Evolutionary conservation across 64 coral and sea anemone species (phyloP).

Genomic region (Stichodactyla helianthus): DNA sequence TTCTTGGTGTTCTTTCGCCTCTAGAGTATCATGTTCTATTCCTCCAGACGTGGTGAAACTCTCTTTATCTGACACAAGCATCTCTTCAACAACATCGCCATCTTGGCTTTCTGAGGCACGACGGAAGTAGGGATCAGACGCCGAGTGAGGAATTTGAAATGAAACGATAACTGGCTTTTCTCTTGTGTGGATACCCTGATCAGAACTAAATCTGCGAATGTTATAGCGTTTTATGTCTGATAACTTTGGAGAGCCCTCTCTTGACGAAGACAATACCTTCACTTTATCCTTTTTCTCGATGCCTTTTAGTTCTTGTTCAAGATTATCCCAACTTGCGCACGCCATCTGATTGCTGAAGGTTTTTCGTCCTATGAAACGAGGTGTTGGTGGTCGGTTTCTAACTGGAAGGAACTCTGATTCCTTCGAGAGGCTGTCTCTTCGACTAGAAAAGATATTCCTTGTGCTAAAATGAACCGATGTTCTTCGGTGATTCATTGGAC

Average conservation of each 20-base stretch:
- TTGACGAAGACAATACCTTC: neutral
- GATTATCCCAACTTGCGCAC: neutral
- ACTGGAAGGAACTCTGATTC: conserved; percentile 23
- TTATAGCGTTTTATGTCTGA: neutral
- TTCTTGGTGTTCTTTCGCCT: neutral
- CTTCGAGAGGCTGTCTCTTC: conserved; percentile 35
- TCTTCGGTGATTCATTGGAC: neutral
- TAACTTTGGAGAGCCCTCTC: neutral
- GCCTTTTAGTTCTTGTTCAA: neutral
- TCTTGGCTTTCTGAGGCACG: neutral
- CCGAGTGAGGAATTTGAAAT: neutral
- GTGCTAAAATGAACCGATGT: conserved; percentile 64
- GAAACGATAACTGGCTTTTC: neutral
- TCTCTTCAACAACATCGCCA: neutral
- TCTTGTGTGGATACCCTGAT: neutral
- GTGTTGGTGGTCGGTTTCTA: conserved; percentile 62
- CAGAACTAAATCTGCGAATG: neutral
- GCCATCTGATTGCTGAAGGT: neutral
- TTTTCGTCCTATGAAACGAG: conserved; percentile 23
- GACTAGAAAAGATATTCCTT: neutral
- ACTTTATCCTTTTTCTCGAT: conserved; percentile 7
- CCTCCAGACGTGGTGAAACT: neutral
- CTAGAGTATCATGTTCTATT: neutral
- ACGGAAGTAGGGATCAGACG: neutral
- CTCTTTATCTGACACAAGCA: neutral